A percentile compares a stretch with the other conserved stretches of the same genome.
These are phyloP conservation scores for Dallia pectoralis DNA, from an alignment of 2,797 vertebrate genomes.

Conservation along the genomic window DNA sequence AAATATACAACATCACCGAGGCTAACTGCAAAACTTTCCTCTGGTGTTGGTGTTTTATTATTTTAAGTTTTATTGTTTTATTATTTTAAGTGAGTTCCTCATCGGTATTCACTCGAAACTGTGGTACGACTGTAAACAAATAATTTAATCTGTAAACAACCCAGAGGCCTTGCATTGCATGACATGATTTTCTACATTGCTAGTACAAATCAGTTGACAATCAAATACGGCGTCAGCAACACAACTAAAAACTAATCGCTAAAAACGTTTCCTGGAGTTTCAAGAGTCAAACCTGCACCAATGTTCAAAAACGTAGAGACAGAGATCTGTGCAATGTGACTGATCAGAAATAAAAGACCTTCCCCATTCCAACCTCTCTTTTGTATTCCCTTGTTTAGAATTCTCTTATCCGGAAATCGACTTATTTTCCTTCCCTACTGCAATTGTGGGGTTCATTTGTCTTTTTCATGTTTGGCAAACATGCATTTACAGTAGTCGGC, in stretches of 20 bases:
- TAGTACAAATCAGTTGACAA: too few species aligned
- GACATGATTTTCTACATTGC: too few species aligned
- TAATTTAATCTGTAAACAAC: constrained; percentile 16
- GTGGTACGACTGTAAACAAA: not conserved
- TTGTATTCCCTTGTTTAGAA: not conserved
- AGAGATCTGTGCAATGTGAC: not conserved
- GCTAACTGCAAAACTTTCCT: constrained; percentile 39
- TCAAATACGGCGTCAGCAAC: too few species aligned
- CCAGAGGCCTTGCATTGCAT: not conserved
- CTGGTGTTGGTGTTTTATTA: constrained; percentile 24
- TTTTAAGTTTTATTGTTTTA: constrained; percentile 16
- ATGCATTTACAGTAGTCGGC: too few species aligned
- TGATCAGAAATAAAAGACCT: not conserved
- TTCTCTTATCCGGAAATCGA: constrained; percentile 1
- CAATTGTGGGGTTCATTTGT: too few species aligned
- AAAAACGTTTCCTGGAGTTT: not conserved
- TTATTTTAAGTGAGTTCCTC: constrained; percentile 44
- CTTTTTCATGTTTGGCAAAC: too few species aligned
- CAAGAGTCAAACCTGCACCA: not conserved
- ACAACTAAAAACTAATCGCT: too few species aligned
- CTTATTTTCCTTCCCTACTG: too few species aligned
- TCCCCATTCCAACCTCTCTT: constrained; percentile 5
- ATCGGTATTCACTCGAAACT: constrained; percentile 9
- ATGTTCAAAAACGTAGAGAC: not conserved
- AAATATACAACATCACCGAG: constrained; percentile 51